A percentile compares a stretch with the other conserved stretches of the same genome.
Evolutionary conservation across 1,140 invertebrate species (phyloP).

Genomic region (Hylyphantes graminicola): DNA sequence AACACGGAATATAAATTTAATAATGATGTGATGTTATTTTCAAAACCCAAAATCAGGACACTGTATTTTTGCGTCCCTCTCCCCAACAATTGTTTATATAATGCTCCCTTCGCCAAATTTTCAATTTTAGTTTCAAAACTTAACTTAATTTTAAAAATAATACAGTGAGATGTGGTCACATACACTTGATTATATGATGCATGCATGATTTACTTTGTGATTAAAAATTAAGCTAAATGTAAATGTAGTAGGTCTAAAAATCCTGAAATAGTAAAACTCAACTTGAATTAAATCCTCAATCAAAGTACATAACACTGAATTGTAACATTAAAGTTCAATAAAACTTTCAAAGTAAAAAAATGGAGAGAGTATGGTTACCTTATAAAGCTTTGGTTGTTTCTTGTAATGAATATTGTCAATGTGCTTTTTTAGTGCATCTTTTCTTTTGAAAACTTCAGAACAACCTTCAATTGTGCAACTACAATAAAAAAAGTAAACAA

Average conservation of each 20-base stretch:
- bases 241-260: background rate
- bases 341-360: background rate
- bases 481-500: conserved; percentile 25
- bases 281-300: background rate
- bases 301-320: background rate
- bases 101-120: too few species aligned
- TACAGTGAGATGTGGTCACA: too few species aligned
- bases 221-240: background rate
- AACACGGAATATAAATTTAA: background rate
- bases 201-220: too few species aligned
- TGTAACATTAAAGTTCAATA: background rate
- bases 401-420: conserved; percentile 14
- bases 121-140: too few species aligned
- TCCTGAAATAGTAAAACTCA: background rate
- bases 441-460: conserved; percentile 21
- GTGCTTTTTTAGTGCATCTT: conserved; percentile 26
- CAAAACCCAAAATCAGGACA: too few species aligned
- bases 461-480: conserved; percentile 15
- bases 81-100: too few species aligned
- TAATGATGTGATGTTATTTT: too few species aligned
- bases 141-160: too few species aligned
- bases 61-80: too few species aligned
- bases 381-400: conserved; percentile 24
- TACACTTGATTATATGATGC: too few species aligned
- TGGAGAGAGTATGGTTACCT: background rate